Evolutionary conservation across 2,113 vertebrate species (phyloP).

Genomic region (Empidonax alnorum): DNA sequence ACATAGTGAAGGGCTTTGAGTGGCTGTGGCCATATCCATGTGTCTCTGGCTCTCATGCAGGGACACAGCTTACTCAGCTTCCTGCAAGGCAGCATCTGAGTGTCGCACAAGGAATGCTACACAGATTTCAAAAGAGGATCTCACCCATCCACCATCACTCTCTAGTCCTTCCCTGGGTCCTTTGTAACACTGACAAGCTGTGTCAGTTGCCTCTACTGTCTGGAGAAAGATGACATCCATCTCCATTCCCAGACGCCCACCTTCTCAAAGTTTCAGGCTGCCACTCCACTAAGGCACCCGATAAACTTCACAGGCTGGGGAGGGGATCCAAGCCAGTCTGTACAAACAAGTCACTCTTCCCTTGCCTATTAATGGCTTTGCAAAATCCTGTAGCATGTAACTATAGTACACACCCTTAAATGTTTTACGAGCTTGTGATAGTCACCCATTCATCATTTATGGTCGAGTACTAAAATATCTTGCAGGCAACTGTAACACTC

Average conservation of each 20-base stretch:
- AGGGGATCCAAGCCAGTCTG: background rate
- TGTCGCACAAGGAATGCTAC: fast-evolving
- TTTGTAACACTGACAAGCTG: background rate
- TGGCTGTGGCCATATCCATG: fast-evolving
- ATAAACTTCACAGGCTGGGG: background rate
- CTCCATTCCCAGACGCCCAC: background rate
- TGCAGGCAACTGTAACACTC: background rate
- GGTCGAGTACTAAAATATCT: background rate
- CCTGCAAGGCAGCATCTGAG: background rate
- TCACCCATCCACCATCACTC: background rate
- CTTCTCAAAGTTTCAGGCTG: background rate
- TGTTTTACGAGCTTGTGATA: background rate
- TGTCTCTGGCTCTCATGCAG: background rate
- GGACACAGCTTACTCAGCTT: background rate
- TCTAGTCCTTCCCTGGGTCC: background rate
- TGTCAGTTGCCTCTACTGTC: background rate
- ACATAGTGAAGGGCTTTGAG: fast-evolving
- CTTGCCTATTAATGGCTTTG: background rate
- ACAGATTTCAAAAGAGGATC: background rate
- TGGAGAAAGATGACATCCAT: background rate
- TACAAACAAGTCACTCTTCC: background rate
- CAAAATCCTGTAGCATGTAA: background rate
- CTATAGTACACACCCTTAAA: background rate
- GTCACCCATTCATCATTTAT: background rate
- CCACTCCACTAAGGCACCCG: background rate